Evolutionary conservation across 2,797 vertebrate genomes (phyloP).

Genomic region (Mastacembelus armatus): DNA sequence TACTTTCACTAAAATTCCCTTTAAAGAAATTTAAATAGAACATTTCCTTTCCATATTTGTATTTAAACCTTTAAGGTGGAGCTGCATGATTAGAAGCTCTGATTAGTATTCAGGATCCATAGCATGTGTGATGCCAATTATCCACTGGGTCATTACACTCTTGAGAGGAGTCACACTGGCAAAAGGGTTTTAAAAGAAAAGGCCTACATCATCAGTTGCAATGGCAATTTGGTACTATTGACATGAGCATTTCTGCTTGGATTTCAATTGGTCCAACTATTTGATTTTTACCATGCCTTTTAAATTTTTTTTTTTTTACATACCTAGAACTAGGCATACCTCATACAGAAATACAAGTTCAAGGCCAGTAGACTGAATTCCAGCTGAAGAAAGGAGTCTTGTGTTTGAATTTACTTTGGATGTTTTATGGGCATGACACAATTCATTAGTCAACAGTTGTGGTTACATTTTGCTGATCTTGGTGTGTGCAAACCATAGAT

Average conservation of each 20-base stretch:
- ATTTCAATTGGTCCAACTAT: constrained; percentile 11
- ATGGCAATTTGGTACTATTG: constrained; percentile 40
- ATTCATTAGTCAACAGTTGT: constrained; percentile 58
- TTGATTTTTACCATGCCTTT: constrained; percentile 10
- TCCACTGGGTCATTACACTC: constrained; percentile 72
- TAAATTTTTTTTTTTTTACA: too few species aligned
- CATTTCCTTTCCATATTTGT: constrained; percentile 39
- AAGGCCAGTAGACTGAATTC: constrained; percentile 14
- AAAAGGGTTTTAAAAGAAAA: constrained; percentile 49
- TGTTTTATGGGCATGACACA: constrained; percentile 42
- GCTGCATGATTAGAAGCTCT: constrained; percentile 62
- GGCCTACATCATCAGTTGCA: constrained; percentile 43
- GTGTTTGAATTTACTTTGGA: constrained; percentile 35
- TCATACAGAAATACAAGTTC: constrained; percentile 14
- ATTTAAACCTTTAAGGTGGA: constrained; percentile 53
- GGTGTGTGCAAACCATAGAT: constrained; percentile 52
- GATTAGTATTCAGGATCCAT: constrained; percentile 74
- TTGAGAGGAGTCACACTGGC: constrained; percentile 56
- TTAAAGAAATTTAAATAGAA: constrained; percentile 37
- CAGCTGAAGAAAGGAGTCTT: constrained; percentile 6
- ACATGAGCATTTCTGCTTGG: constrained; percentile 12
- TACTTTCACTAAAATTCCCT: constrained; percentile 44
- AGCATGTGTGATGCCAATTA: constrained; percentile 75
- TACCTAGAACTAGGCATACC: constrained; percentile 8
- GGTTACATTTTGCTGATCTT: constrained; percentile 60